Evolutionary conservation across 2,113 vertebrate species (phyloP).

Genomic region (Tachuris rubrigastra): DNA sequence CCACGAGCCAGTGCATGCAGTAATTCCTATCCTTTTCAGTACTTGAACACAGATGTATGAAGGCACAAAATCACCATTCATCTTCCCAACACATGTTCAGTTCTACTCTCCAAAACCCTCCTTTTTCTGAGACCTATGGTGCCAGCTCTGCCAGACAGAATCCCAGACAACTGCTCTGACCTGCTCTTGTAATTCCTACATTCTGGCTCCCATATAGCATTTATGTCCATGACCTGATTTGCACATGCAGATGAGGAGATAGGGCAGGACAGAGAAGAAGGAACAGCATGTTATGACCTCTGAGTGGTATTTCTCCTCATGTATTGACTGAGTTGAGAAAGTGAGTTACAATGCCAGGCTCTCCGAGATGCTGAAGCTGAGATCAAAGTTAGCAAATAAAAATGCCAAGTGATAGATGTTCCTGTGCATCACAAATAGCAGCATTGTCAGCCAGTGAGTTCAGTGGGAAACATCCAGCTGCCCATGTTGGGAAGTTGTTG

Average conservation of each 20-base stretch:
- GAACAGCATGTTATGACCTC: neutral
- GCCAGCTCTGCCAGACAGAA: neutral
- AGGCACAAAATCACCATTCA: neutral
- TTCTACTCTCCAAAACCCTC: neutral
- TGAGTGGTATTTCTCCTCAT: neutral
- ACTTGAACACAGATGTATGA: neutral
- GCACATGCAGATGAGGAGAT: neutral
- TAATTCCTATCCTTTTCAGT: neutral
- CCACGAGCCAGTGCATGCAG: neutral
- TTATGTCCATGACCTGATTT: neutral
- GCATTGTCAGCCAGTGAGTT: neutral
- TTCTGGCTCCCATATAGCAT: neutral
- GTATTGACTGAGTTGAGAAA: neutral
- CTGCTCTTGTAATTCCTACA: neutral
- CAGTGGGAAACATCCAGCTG: neutral
- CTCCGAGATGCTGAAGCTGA: constrained; percentile 1
- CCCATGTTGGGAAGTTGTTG: neutral
- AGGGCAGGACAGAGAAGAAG: neutral
- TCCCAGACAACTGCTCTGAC: constrained; percentile 11
- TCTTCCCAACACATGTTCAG: neutral
- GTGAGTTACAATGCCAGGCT: neutral
- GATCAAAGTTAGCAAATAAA: neutral
- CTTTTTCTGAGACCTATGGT: neutral
- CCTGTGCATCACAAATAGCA: neutral
- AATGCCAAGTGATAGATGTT: neutral